Evolutionary conservation across 2,113 vertebrate genomes (phyloP), one percentile per base, ranked within the genome.

Genomic region (Cyprinodon brontotheroides): DNA sequence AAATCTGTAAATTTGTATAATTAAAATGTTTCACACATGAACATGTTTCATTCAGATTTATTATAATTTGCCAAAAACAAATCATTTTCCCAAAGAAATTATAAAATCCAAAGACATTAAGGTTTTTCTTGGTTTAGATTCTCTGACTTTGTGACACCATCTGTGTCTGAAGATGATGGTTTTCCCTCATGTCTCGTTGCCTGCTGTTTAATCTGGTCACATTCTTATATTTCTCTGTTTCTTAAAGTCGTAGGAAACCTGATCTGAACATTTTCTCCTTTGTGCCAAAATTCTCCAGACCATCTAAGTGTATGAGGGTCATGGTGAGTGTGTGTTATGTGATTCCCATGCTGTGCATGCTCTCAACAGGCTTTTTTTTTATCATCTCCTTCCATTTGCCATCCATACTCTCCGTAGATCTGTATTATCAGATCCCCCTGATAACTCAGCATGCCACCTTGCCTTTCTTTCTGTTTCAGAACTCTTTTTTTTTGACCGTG

Each of bases 391-490:
- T 65, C 75, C 77, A 82, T 61, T 37, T 40, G 77, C 84, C 74
- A 74, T 71, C 76, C 59, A 11, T 14, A 4, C 72, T 81, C 71
- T 74, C 72, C 68, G 72, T 61, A 17, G 86, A 75, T 77, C 80
- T 79, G 83, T 70, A 84, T 85, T 79, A 88, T 79, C 82, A 60
- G 69, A 75, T 65, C 57, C 75, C 66, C 75, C 79, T 10, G 65
- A 80, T 72, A 82, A 41, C 71, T 81, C 80, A 36, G 65, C 72
- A 71, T 4, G 17, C 38, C 48, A 4, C 29, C n/a, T 22, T 29
- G 20, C 57, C 69, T 29, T 70, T 57, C 61, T 60, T 74, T 80
- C 57, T 61, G 43, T 65, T 73, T 70, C 74, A 71, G 59, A 47
- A 41, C 45, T 73, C 82, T 80, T 57, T 50, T 62, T 29, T 29